Conservation (phyloP, 2,113 vertebrate species). For the Sminthopsis crassicaudata region DNA sequence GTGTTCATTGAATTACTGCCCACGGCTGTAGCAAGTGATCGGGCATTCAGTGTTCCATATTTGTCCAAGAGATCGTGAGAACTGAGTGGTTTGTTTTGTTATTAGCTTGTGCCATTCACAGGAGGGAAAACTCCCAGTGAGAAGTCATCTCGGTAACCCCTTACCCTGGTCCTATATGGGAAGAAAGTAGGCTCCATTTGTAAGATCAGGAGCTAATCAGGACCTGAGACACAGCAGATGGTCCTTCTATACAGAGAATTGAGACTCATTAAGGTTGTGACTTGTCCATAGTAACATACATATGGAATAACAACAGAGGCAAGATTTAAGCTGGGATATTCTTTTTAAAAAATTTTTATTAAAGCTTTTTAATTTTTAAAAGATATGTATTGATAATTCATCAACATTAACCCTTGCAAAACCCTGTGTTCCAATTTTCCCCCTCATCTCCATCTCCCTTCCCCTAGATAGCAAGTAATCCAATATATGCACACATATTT, state of each 20-base stretch:
- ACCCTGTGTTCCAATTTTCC: too few relatives aligned
- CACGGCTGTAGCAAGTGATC: background rate
- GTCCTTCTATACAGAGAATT: background rate
- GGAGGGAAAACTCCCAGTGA: background rate
- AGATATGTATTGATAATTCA: too few relatives aligned
- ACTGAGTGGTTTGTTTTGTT: background rate
- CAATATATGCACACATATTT: too few relatives aligned
- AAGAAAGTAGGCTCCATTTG: background rate
- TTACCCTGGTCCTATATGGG: background rate
- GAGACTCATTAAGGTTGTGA: background rate
- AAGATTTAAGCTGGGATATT: background rate
- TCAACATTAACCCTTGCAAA: too few relatives aligned
- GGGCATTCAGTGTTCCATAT: background rate
- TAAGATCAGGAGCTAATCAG: background rate
- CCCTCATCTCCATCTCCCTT: too few relatives aligned
- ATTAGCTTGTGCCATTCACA: slow-evolving; percentile 24
- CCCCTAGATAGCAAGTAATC: too few relatives aligned
- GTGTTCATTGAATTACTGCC: slow-evolving; percentile 16
- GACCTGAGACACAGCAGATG: background rate
- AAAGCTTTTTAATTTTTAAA: too few relatives aligned
- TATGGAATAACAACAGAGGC: background rate
- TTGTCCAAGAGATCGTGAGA: background rate
- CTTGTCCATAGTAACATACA: background rate
- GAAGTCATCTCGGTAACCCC: background rate
- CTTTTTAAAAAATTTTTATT: background rate